phyloP scores from a whole-genome alignment of 1,140 invertebrate genomes.

The Orussus abietinus region DNA sequence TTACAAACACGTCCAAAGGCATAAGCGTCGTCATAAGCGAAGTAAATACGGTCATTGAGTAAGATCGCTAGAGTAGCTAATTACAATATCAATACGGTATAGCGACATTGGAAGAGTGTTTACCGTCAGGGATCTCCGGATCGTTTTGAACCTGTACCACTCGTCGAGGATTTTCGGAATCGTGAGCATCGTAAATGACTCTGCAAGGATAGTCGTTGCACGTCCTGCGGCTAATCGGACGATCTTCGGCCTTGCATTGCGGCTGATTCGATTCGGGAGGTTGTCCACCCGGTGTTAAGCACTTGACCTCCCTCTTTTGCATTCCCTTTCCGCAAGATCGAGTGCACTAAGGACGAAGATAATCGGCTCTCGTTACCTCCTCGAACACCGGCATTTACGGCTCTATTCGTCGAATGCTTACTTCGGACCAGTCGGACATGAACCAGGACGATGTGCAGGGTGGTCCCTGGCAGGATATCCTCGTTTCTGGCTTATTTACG shows the following conservation, averaged over 20 bases:
- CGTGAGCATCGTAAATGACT: slow-evolving; percentile 23
- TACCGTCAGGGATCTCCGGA: slow-evolving; percentile 34
- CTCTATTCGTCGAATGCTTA: too few species aligned
- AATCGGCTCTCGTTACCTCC: background rate
- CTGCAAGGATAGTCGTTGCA: slow-evolving; percentile 63
- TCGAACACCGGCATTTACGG: background rate
- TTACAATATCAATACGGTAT: too few species aligned
- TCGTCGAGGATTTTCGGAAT: slow-evolving; percentile 25
- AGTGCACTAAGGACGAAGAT: slow-evolving; percentile 48
- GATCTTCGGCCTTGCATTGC: slow-evolving; percentile 56
- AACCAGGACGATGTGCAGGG: slow-evolving; percentile 60
- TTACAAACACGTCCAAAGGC: too few species aligned
- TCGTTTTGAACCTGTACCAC: slow-evolving; percentile 34
- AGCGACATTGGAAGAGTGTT: too few species aligned
- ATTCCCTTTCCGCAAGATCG: slow-evolving; percentile 59
- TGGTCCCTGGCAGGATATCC: slow-evolving; percentile 49
- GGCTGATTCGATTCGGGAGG: slow-evolving; percentile 37
- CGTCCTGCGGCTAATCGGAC: slow-evolving; percentile 55
- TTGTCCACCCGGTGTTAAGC: slow-evolving; percentile 55
- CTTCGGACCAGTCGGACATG: slow-evolving; percentile 61
- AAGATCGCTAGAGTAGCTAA: too few species aligned
- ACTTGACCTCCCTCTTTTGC: slow-evolving; percentile 60
- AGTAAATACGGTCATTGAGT: too few species aligned
- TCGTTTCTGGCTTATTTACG: slow-evolving; percentile 42
- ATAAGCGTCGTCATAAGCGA: too few species aligned